Evolutionary conservation across 2,797 vertebrate species (phyloP), one percentile per base, ranked within the genome.

Genomic region (Parambassis ranga): DNA sequence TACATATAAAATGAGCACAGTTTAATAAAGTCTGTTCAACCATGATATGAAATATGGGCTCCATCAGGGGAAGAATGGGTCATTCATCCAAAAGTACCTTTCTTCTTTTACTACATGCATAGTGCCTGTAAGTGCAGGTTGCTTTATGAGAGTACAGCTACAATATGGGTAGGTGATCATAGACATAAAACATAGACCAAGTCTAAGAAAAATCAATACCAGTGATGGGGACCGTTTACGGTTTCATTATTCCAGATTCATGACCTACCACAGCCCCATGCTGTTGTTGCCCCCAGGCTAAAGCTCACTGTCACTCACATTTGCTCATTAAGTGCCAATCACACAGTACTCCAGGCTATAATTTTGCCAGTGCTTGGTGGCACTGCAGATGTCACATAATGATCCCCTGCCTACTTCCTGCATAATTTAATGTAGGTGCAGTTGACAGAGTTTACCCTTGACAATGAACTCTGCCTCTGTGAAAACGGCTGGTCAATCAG

Each of bases 281-380:
- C 81, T 85, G 85, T 71, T 82, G 75, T 71, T 71, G 53, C 81
- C 88, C 79, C 81, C 61, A 53, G 84, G 91, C 85, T 82, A 80
- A 76, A 64, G 75, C 84, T 87, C 87, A 85, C 77, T 90, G 90
- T 90, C 88, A 88, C 77, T 90, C 85, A 88, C 81, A 85, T 87
- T 89, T 79, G 81, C 90, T 90, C 90, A 91, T 92, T 92, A 91
- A 83, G 85, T 90, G 89, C 80, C 89, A 91, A 89, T 91, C 88
- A 81, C 73, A 79, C 62, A 71, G 70, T 81, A 87, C 87, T 88
- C 53, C 75, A 75, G 79, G 86, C 87, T 79, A 87, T 88, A 76
- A 89, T 88, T 90, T 84, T 80, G 66, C 84, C 73, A 79, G 74
- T 63, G 68, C 79, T 86, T 79, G 77, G 85, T 84, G 81, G 67